Percentiles rank a stretch among this genome's conserved stretches.
Conservation (phyloP, 1,140 invertebrate genomes). For the Rhopalosiphum padi region DNA sequence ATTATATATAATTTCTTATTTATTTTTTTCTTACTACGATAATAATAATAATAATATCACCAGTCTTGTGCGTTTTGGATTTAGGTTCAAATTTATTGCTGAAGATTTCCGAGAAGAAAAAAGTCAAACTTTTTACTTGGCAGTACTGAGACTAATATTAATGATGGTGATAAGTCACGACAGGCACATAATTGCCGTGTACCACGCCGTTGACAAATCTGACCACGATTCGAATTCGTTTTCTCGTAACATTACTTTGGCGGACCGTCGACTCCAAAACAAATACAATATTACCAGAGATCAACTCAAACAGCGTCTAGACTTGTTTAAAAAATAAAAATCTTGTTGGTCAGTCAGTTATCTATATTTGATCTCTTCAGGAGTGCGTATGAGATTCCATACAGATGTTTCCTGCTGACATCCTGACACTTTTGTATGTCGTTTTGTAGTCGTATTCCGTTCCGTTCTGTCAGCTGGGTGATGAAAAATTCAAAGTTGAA, state of each 20-base stretch:
- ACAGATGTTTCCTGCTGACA: too few species aligned
- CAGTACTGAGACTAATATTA: neutral
- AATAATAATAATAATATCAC: neutral
- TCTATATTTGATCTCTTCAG: neutral
- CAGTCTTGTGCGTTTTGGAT: neutral
- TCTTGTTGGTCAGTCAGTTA: too few species aligned
- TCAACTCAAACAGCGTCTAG: neutral
- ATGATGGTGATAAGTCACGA: slow-evolving; percentile 31
- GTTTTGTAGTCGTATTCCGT: neutral
- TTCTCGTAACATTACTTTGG: neutral
- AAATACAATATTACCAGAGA: neutral
- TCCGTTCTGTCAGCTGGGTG: neutral
- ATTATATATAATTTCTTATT: neutral
- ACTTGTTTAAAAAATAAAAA: neutral
- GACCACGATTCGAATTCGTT: neutral
- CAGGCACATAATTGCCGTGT: neutral
- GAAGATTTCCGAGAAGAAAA: neutral
- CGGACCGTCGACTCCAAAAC: neutral
- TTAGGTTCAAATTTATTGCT: neutral
- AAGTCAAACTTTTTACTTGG: neutral
- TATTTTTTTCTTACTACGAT: neutral
- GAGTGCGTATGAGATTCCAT: neutral
- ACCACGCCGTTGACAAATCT: slow-evolving; percentile 37
- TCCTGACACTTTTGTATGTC: too few species aligned
- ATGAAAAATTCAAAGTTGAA: neutral